These are phyloP conservation scores for Campoplex capitator DNA, from an alignment of 2,888 invertebrate genomes.

Conservation along the genomic window DNA sequence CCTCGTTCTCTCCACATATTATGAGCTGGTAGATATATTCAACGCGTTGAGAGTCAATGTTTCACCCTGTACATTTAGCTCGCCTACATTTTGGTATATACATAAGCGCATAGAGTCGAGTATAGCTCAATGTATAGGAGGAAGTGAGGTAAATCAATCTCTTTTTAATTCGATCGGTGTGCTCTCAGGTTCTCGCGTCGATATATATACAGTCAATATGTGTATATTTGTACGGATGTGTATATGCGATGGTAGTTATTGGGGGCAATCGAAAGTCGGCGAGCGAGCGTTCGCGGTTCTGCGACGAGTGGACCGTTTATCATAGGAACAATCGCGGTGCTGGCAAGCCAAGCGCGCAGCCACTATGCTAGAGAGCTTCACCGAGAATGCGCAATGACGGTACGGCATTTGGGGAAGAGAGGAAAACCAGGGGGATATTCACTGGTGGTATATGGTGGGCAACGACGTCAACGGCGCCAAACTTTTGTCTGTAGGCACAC, in stretches of 20 bases:
- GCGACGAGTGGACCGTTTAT: constrained; percentile 53
- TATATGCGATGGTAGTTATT: constrained; percentile 38
- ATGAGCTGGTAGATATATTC: neutral
- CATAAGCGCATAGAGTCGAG: neutral
- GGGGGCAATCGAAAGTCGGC: constrained; percentile 39
- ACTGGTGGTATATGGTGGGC: constrained; percentile 25
- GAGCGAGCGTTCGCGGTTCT: constrained; percentile 30
- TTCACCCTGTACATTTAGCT: constrained; percentile 9
- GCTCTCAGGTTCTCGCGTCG: constrained; percentile 8
- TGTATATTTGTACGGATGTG: neutral
- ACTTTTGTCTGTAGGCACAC: constrained; percentile 59
- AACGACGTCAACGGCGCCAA: constrained; percentile 41
- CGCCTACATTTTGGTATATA: neutral
- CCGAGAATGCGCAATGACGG: constrained; percentile 53
- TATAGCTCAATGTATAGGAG: neutral
- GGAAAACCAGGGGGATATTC: constrained; percentile 25
- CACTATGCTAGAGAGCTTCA: constrained; percentile 41
- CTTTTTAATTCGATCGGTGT: constrained; percentile 47
- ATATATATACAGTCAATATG: neutral
- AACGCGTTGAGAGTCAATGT: neutral
- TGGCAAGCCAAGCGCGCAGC: constrained; percentile 45
- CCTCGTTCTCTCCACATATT: neutral
- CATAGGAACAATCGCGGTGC: constrained; percentile 60
- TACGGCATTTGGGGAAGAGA: constrained; percentile 17
- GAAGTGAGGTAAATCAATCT: constrained; percentile 43